Conservation (phyloP, 2,888 invertebrate genomes). For the Drosophila paracracens region DNA sequence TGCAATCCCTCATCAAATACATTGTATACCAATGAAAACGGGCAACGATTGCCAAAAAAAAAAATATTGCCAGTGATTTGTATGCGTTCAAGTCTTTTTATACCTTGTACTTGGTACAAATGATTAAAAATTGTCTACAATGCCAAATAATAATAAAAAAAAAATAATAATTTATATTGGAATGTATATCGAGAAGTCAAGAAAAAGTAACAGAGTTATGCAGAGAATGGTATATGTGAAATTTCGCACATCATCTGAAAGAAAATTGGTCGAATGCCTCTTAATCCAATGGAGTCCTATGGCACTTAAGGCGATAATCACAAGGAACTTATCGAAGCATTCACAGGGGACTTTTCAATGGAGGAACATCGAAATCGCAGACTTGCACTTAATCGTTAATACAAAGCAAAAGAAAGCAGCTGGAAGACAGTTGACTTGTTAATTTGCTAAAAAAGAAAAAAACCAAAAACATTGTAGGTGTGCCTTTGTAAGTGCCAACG, state of each 20-base stretch:
- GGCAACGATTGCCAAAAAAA: background rate
- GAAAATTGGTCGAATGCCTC: background rate
- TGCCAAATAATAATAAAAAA: background rate
- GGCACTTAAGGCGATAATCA: background rate
- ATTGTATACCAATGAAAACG: background rate
- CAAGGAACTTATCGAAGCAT: background rate
- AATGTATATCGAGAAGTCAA: background rate
- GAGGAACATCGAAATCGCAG: slow-evolving; percentile 4
- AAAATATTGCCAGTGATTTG: background rate
- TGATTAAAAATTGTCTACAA: background rate
- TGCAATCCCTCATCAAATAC: background rate
- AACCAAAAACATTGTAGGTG: slow-evolving; percentile 13
- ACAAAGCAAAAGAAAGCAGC: background rate
- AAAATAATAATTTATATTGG: background rate
- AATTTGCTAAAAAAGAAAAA: slow-evolving; percentile 51
- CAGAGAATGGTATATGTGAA: background rate
- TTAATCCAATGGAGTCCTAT: background rate
- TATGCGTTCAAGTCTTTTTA: background rate
- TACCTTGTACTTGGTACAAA: background rate
- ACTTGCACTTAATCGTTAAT: slow-evolving; percentile 6
- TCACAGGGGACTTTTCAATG: background rate
- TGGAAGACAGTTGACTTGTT: slow-evolving; percentile 46
- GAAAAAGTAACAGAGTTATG: background rate
- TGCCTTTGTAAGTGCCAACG: slow-evolving; percentile 3
- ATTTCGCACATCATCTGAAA: too few species aligned